Evolutionary conservation across 2,113 vertebrate genomes (phyloP).

Genomic region (Agapornis roseicollis): DNA sequence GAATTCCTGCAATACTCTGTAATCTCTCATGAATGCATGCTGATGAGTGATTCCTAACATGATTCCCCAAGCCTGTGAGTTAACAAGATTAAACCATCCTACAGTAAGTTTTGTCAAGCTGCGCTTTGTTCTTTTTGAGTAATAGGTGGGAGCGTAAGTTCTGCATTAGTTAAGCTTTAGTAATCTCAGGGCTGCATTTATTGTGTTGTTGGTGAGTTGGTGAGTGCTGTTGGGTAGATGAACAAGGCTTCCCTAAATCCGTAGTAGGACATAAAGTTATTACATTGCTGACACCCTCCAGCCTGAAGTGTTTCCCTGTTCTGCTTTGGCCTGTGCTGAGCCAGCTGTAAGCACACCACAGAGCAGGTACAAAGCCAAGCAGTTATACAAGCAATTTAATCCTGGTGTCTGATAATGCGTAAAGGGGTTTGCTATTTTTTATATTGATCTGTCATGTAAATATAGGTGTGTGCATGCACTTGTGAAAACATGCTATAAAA

Average conservation of each 20-base stretch:
- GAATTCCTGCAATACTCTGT: not conserved
- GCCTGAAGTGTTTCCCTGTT: not conserved
- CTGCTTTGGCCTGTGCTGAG: not conserved
- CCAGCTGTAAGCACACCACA: not conserved
- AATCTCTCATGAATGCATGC: not conserved
- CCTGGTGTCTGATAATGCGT: not conserved
- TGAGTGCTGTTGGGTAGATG: accelerated
- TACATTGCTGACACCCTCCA: not conserved
- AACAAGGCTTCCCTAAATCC: not conserved
- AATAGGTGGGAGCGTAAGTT: not conserved
- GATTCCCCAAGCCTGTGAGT: not conserved
- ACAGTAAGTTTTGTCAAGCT: not conserved
- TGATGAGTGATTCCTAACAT: not conserved
- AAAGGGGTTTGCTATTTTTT: not conserved
- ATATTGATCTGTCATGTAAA: not conserved
- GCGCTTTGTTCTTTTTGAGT: not conserved
- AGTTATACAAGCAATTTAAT: not conserved
- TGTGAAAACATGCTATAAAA: not conserved
- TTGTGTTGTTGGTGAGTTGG: not conserved
- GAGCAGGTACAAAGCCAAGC: not conserved
- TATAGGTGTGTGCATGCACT: not conserved
- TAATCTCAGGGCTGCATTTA: not conserved
- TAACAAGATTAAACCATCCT: not conserved
- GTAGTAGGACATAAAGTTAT: not conserved
- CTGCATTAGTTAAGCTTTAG: not conserved